Conservation (phyloP, 2,888 invertebrate species). For the Netelia inedita region DNA sequence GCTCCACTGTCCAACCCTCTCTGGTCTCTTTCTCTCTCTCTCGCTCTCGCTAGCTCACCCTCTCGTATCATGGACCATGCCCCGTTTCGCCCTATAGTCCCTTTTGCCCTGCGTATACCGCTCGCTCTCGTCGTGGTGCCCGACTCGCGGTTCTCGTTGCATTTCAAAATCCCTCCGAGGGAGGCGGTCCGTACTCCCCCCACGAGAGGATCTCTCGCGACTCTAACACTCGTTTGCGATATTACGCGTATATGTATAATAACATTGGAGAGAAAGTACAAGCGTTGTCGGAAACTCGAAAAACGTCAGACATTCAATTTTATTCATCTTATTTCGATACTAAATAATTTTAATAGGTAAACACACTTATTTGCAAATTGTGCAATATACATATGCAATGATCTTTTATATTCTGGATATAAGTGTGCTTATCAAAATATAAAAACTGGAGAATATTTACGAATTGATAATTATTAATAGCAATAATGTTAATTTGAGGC, state of each 20-base stretch:
- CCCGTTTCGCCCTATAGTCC: slow-evolving; percentile 10
- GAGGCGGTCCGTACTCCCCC: no score
- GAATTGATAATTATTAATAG: no score
- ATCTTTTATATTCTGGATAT: no score
- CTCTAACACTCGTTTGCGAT: slow-evolving; percentile 3
- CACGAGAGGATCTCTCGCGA: slow-evolving; percentile 19
- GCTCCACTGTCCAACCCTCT: slow-evolving; percentile 29
- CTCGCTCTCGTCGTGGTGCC: no score
- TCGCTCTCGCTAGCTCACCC: not conserved
- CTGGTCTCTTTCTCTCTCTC: not conserved
- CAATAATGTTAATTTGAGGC: no score
- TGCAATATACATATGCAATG: no score
- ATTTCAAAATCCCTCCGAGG: slow-evolving; percentile 24
- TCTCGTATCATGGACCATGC: slow-evolving; percentile 1
- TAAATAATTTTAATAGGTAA: no score
- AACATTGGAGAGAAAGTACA: no score
- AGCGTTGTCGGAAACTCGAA: no score
- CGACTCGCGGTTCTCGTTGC: slow-evolving; percentile 21
- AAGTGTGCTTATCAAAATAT: no score
- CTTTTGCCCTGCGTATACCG: slow-evolving; percentile 11
- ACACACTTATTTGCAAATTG: no score
- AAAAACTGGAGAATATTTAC: no score
- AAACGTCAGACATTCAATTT: not conserved
- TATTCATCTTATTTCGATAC: not conserved
- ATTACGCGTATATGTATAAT: slow-evolving; percentile 1